These are phyloP conservation scores for Diadumene lineata DNA, from an alignment of 92 coral and sea anemone species.

Conservation along the genomic window DNA sequence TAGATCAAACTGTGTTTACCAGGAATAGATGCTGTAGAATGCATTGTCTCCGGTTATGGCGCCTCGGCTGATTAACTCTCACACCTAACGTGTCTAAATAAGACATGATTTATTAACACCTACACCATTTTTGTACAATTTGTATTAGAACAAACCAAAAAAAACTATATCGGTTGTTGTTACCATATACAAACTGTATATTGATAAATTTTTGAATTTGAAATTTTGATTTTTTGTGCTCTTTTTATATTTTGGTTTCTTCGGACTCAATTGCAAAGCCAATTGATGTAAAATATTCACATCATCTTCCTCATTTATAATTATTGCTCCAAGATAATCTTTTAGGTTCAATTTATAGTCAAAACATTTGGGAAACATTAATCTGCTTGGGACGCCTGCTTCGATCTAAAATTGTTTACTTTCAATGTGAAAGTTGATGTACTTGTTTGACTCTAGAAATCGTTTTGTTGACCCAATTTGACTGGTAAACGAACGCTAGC, in stretches of 20 bases:
- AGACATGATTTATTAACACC: slow-evolving; percentile 24
- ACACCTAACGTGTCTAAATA: slow-evolving; percentile 28
- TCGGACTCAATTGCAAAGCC: no score
- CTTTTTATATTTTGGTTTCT: no score
- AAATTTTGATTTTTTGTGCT: no score
- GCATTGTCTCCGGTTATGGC: slow-evolving; percentile 31
- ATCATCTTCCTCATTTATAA: no score
- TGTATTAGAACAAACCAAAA: not conserved
- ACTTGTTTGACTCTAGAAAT: not conserved
- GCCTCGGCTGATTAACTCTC: slow-evolving; percentile 18
- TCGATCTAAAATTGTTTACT: not conserved
- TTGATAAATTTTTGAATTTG: no score
- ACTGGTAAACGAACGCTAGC: slow-evolving; percentile 8
- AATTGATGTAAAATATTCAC: no score
- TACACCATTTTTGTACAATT: not conserved
- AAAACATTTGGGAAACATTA: no score
- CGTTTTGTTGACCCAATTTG: slow-evolving; percentile 5
- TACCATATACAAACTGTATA: no score
- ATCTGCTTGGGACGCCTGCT: not conserved
- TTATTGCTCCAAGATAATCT: no score
- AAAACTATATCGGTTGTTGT: not conserved
- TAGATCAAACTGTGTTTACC: slow-evolving; percentile 10
- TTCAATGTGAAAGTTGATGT: not conserved
- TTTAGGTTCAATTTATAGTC: no score
- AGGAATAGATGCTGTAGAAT: not conserved